Evolutionary conservation across 2,888 invertebrate species (phyloP), one percentile per base, ranked within the genome.

Genomic region (Reticulitermes lucifugus): DNA sequence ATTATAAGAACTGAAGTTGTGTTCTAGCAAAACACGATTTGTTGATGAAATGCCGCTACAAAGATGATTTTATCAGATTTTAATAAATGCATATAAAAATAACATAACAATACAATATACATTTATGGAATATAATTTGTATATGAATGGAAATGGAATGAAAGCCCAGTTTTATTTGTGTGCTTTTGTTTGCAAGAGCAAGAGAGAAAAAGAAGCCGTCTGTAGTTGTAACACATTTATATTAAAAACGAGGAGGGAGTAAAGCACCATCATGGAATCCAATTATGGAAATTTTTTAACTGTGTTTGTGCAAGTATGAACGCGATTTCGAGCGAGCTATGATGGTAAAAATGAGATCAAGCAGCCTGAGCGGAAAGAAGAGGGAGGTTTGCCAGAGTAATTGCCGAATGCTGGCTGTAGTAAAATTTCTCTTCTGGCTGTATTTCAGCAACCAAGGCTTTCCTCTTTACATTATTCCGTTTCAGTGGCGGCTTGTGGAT

Each of bases 251-350:
- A 29, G 18, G 18, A 55, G 55, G 14, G 55, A 55, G 55, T 55
- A n/a, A 70, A 29, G 70, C 70, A 25, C 70, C 12, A 70, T 70
- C 29, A 29, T 29, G 55, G 70, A 70, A 70, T 70, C 70, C 70
- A 70, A 70, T 70, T 70, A 70, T 70, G 25, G 70, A 70, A 70
- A 70, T 70, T 70, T 70, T 25, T 70, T 70, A 70, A 70, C 70
- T 29, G 29, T 70, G 70, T 70, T 70, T 70, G 70, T 70, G 70
- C 70, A 29, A 70, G 25, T 55, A 55, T 55, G 18, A 55, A 55
- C 55, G 55, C 55, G 55, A 55, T 55, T 55, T 55, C 55, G 55
- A 55, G 55, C 55, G 55, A 55, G 18, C 55, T 55, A 55, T 55
- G 55, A 18, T 18, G 55, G 55, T 18, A 55, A 55, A 55, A 29